Evolutionary conservation across 2,888 invertebrate genomes (phyloP).

Genomic region (Drosophila barbarae): DNA sequence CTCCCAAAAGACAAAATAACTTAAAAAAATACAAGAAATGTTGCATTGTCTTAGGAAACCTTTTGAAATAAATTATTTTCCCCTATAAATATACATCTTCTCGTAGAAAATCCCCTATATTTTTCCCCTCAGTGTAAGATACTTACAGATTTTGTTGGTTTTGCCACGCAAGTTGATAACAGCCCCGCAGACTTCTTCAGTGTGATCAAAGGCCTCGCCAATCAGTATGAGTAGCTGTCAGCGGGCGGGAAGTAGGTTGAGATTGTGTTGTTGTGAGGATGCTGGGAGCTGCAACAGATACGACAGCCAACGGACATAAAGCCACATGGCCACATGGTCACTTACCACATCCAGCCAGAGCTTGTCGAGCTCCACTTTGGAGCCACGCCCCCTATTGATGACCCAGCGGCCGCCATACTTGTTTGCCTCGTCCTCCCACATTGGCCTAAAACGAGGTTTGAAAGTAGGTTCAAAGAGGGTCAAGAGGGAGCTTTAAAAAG

Average conservation of each 20-base stretch:
- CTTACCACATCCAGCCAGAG: slow-evolving; percentile 88
- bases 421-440: slow-evolving; percentile 85
- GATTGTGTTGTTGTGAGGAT: slow-evolving; percentile 8
- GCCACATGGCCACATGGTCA: slow-evolving; percentile 64
- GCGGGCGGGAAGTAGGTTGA: slow-evolving; percentile 55
- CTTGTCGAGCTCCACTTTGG: slow-evolving; percentile 86
- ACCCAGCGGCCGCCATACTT: slow-evolving; percentile 87
- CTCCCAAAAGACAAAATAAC: too few relatives aligned
- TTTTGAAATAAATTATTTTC: background rate
- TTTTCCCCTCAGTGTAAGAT: background rate
- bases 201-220: slow-evolving; percentile 96
- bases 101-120: background rate
- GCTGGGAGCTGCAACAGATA: slow-evolving; percentile 11
- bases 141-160: slow-evolving; percentile 88
- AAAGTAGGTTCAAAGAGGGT: background rate
- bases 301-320: slow-evolving; percentile 35
- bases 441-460: slow-evolving; percentile 81
- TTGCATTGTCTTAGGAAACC: background rate
- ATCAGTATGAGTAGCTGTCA: slow-evolving; percentile 87
- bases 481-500: too few relatives aligned
- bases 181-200: slow-evolving; percentile 96
- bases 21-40: too few relatives aligned
- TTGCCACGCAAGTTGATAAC: slow-evolving; percentile 96
- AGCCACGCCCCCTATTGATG: slow-evolving; percentile 85
- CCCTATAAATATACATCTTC: too few relatives aligned